Evolutionary conservation across 2,797 vertebrate genomes (phyloP).

Genomic region (Babyrousa celebensis): DNA sequence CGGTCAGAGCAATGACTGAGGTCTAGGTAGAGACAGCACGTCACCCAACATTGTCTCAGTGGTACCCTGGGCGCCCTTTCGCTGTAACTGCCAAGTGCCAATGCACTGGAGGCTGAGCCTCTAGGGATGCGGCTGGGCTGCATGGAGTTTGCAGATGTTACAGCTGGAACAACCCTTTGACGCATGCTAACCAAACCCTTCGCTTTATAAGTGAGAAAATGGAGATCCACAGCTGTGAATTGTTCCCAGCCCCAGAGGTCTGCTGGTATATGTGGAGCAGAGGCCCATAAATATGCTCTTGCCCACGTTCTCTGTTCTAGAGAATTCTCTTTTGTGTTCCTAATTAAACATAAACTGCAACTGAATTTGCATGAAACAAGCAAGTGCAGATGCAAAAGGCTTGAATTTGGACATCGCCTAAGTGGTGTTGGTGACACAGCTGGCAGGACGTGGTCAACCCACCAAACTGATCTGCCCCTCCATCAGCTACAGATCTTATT

Average conservation of each 20-base stretch:
- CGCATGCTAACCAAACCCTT: constrained; percentile 1
- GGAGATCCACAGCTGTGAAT: background rate
- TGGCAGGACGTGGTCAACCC: background rate
- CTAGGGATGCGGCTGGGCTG: constrained; percentile 10
- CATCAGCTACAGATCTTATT: background rate
- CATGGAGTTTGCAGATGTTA: constrained; percentile 63
- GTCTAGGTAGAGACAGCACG: background rate
- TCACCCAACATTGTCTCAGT: background rate
- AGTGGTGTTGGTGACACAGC: background rate
- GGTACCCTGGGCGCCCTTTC: rapidly evolving
- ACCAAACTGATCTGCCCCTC: background rate
- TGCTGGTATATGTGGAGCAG: background rate
- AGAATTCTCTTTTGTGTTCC: constrained; percentile 41
- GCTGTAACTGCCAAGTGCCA: background rate
- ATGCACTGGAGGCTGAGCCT: background rate
- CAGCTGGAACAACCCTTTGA: background rate
- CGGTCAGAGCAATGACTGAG: background rate
- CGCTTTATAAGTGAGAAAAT: constrained; percentile 59
- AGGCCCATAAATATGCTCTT: background rate
- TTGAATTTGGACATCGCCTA: background rate
- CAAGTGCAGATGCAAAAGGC: background rate
- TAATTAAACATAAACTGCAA: constrained; percentile 40
- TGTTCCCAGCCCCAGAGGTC: background rate
- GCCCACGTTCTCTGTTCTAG: background rate
- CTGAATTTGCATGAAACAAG: constrained; percentile 50